phyloP scores from a whole-genome alignment of 2,113 vertebrate genomes.

The Entelurus aequoreus region DNA sequence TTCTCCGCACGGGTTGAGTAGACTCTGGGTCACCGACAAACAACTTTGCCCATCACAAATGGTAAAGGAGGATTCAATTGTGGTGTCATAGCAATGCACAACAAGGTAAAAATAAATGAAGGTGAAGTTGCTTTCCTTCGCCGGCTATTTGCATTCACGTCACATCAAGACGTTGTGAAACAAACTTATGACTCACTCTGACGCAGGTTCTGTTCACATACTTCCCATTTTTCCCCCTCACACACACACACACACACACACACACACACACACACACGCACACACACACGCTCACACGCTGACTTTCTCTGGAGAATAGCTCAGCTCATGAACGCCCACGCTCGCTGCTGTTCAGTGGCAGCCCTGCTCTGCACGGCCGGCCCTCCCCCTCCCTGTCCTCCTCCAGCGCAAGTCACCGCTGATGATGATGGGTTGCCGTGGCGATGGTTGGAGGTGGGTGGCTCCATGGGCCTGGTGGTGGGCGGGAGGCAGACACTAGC shows the following conservation, averaged over 20 bases:
- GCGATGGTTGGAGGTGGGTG: constrained; percentile 65
- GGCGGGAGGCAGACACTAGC: constrained; percentile 68
- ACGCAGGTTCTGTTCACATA: constrained; percentile 61
- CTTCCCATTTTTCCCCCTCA: constrained; percentile 43
- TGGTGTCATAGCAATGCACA: too few relatives aligned
- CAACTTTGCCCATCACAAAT: too few relatives aligned
- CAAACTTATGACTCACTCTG: constrained; percentile 72
- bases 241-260: constrained; percentile 4
- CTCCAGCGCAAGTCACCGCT: constrained; percentile 54
- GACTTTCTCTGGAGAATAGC: constrained; percentile 56
- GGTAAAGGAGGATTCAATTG: too few relatives aligned
- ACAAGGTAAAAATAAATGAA: background rate
- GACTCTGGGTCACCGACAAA: too few relatives aligned
- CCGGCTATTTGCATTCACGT: constrained; percentile 65
- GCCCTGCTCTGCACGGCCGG: constrained; percentile 31
- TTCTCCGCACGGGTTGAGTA: too few relatives aligned
- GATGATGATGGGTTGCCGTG: constrained; percentile 61
- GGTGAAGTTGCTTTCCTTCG: constrained; percentile 24
- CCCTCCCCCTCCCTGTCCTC: constrained; percentile 42
- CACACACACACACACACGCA: constrained; percentile 16
- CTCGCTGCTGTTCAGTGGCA: constrained; percentile 48
- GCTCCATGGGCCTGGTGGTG: constrained; percentile 60
- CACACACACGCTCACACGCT: constrained; percentile 36
- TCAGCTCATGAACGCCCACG: constrained; percentile 62
- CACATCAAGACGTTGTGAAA: constrained; percentile 75